Conservation (phyloP, 2,888 invertebrate genomes). For the Trissonchulus sp. region DNA sequence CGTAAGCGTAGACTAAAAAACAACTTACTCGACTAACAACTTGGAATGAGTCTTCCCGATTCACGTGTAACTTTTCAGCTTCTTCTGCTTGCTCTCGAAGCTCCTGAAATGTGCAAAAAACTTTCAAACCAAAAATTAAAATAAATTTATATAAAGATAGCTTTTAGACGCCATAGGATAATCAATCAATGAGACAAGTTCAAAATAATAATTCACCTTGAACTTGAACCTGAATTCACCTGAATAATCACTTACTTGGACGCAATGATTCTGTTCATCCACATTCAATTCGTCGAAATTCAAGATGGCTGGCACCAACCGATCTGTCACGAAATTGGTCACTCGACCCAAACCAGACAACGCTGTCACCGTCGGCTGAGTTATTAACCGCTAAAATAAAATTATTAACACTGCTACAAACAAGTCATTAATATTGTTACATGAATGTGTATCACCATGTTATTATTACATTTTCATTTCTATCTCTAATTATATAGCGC, state of each 20-base stretch:
- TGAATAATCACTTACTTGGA: not conserved
- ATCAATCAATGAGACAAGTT: no score
- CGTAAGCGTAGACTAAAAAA: no score
- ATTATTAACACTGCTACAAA: constrained; percentile 19
- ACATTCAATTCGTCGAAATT: constrained; percentile 38
- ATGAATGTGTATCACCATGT: no score
- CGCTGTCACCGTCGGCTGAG: constrained; percentile 73
- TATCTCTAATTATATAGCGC: no score
- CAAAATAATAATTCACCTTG: no score
- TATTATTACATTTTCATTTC: no score
- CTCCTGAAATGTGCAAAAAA: no score
- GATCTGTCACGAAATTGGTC: constrained; percentile 67
- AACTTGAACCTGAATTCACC: not conserved
- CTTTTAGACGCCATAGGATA: no score
- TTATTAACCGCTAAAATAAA: constrained; percentile 56
- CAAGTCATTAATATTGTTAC: no score
- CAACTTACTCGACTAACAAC: constrained; percentile 53
- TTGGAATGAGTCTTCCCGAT: constrained; percentile 55
- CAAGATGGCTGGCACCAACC: constrained; percentile 44
- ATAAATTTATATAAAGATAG: no score
- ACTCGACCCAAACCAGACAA: constrained; percentile 79
- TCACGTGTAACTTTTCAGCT: constrained; percentile 47
- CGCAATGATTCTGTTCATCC: constrained; percentile 28
- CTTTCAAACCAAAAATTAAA: no score
- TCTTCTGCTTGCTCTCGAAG: constrained; percentile 61